Base-by-base conservation (phyloP, 2,797 vertebrate genomes). In the Aplochiton taeniatus region DNA sequence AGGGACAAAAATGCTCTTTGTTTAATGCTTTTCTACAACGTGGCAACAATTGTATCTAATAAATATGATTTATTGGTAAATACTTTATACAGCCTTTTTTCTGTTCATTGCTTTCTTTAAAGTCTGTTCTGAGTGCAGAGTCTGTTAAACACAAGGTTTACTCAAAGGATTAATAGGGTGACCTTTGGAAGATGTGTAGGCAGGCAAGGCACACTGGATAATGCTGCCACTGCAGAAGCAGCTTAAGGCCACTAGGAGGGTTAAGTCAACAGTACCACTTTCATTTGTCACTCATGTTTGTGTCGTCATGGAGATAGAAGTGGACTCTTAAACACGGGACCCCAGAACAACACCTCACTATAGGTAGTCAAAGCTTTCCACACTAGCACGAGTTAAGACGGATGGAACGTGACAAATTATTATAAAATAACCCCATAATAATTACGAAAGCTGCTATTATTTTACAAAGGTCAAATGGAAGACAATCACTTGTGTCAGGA, bases 141-240 rank as follows among this genome's bases (percentile, higher is more conserved):
- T 68, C 73, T 77, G 82, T 83, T 88, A 76, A 85, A 83, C 80
- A 83, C 71, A 77, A 75, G 77, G 80, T 89, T 89, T 87, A 91
- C 90, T 90, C 82, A 85, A 72, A 80, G 86, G 86, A 91, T 90
- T 90, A 92, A 87, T 87, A 85, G 83, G 82, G 76, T 90, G 89
- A 91, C 90, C 91, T 92, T 90, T 90, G 70, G 77, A 86, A 88
- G 85, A 88, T 89, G 82, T 86, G 76, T 80, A 85, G 82, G 70
- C 76, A 80, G 68, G 78, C 74, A 81, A 82, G 56, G 75, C 78
- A 67, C 69, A 9, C 63, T 65, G 78, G 79, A 86, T 82, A 83
- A 83, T 79, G 76, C 80, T 81, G 84, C 83, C 83, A 78, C 83
- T 79, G 85, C 60, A 73, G 87, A 66, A 65, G 58, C 85, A 85